Percentiles rank a stretch among this genome's conserved stretches.
Evolutionary conservation across 2,797 vertebrate species (phyloP).

Genomic region (Phataginus tricuspis): DNA sequence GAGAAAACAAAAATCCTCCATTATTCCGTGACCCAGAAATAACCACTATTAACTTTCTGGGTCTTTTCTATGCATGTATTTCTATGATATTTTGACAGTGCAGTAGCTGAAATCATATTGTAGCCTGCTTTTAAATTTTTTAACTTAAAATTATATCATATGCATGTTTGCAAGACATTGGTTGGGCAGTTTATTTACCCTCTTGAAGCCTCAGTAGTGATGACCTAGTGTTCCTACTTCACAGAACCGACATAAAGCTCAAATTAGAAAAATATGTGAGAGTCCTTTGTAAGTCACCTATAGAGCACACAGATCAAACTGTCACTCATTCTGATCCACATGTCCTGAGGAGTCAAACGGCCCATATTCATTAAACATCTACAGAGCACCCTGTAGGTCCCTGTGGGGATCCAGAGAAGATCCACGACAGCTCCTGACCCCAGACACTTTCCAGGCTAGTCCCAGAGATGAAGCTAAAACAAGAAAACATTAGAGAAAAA

Average conservation of each 20-base stretch:
- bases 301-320: not conserved
- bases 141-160: not conserved
- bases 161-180: not conserved
- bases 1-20: slow-evolving; percentile 14
- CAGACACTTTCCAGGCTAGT: not conserved
- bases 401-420: not conserved
- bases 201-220: not conserved
- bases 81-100: slow-evolving; percentile 29
- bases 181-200: not conserved
- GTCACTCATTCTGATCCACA: not conserved
- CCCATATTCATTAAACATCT: not conserved
- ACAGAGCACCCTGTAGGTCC: not conserved
- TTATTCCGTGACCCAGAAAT: slow-evolving; percentile 41
- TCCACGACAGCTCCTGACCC: not conserved
- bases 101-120: slow-evolving; percentile 6
- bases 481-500: not conserved
- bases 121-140: not conserved
- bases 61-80: slow-evolving; percentile 22
- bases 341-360: not conserved
- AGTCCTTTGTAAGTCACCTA: not conserved
- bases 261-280: not conserved
- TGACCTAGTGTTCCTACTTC: not conserved
- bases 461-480: not conserved
- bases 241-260: not conserved
- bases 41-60: slow-evolving; percentile 43